Percentiles rank a stretch among this genome's conserved stretches.
Conservation (phyloP, 2,888 invertebrate species). For the Tridacna gigas region DNA sequence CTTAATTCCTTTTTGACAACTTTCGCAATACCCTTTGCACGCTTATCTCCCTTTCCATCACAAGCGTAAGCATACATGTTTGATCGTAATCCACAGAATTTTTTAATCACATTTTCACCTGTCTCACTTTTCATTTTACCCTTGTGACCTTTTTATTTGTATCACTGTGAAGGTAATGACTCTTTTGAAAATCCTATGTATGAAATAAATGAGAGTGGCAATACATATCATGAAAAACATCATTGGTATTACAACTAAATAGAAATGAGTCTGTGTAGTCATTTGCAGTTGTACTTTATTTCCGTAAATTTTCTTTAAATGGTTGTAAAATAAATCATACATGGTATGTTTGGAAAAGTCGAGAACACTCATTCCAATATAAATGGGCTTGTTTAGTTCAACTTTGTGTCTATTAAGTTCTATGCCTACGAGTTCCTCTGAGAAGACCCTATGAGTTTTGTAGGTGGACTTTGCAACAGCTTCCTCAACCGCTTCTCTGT, state of each 20-base stretch:
- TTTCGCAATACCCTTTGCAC: constrained; percentile 60
- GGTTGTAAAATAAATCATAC: constrained; percentile 82
- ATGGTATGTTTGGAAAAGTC: constrained; percentile 84
- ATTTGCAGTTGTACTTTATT: constrained; percentile 36
- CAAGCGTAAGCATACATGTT: constrained; percentile 26
- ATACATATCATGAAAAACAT: constrained; percentile 47
- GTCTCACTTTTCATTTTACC: constrained; percentile 20
- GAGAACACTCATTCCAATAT: constrained; percentile 72
- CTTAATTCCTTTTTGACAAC: constrained; percentile 23
- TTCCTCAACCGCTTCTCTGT: constrained; percentile 29
- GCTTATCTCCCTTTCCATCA: constrained; percentile 14
- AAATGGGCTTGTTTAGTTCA: constrained; percentile 34
- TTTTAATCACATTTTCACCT: not conserved
- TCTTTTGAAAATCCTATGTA: not conserved
- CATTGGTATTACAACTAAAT: constrained; percentile 34
- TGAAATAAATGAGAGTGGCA: constrained; percentile 59
- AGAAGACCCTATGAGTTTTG: constrained; percentile 32
- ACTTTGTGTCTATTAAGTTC: constrained; percentile 31
- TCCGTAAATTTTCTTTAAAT: constrained; percentile 74
- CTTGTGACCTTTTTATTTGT: constrained; percentile 25
- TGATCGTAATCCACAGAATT: constrained; percentile 10
- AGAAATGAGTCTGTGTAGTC: constrained; percentile 48
- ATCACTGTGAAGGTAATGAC: constrained; percentile 14
- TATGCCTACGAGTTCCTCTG: constrained; percentile 38
- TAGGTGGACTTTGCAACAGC: constrained; percentile 38